Evolutionary conservation across 30 jellyfish, hydroid and myxozoan genomes (phyloP), one percentile per base, ranked within the genome.

Genomic region (Aurelia coerulea): DNA sequence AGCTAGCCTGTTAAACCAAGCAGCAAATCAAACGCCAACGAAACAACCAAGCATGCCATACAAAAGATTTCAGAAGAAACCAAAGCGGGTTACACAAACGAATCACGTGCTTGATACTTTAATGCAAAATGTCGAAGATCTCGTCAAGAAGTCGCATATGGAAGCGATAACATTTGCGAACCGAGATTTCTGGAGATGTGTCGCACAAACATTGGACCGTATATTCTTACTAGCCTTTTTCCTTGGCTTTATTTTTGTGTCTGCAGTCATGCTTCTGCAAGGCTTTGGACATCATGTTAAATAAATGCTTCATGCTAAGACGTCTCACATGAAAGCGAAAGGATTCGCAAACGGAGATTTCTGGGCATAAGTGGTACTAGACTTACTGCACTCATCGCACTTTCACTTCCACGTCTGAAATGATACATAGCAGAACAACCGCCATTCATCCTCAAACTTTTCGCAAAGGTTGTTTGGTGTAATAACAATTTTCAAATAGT

Each of bases 141-240:
- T 75, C 51, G 84, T 78, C 2, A 83, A 56, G 49, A 72, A 76
- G 41, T 85, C 96, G 2, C 90, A 88, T 68, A 37, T 72, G 65
- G 96, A 88, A 59, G 91, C 84, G 3, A 73, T 72, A 31, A 58
- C 79, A 29, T 49, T 31, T 12, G 96, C 89, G 16, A 88, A 89
- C 85, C 66, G 76, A 39, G 99, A 94, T 73, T 94, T 94, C 84
- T 94, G 99, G 99, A 58, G 96, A 77, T 94, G 97, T 34, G 76
- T 94, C 14, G 99, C 97, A 5, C 97, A 88, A 62, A 94, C 97
- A 8, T 62, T 94, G 16, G 99, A 94, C 79, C 96, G 99, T 10
- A 56, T 88, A 12, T 94, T 96, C 73, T 85, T 94, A 0, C 34
- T 89, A 66, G 51, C 88, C 18, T 88, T 94, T 33, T 68, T 84